phyloP scores from a whole-genome alignment of 2,797 vertebrate genomes.

The Arnoldichthys spilopterus region DNA sequence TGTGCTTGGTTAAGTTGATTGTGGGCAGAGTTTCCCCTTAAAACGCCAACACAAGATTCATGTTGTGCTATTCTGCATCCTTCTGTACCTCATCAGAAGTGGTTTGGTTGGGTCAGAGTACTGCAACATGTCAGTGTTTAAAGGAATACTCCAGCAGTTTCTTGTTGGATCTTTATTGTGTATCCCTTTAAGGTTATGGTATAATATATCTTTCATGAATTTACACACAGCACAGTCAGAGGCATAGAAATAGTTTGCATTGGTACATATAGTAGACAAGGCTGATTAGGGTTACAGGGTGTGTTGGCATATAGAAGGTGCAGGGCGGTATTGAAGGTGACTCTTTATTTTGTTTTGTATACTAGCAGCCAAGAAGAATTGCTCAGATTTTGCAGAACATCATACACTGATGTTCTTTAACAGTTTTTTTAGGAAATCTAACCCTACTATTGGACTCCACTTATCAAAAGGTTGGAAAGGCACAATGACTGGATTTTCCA shows the following conservation, averaged over 20 bases:
- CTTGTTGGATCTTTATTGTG: background rate
- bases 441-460: too few species aligned
- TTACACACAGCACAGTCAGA: background rate
- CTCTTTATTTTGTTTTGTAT: slow-evolving; percentile 68
- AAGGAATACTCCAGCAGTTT: background rate
- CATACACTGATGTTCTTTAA: background rate
- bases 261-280: background rate
- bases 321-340: slow-evolving; percentile 62
- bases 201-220: slow-evolving; percentile 4
- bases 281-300: slow-evolving; percentile 65
- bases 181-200: background rate
- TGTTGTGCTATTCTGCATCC: background rate
- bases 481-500: too few species aligned
- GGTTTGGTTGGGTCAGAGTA: background rate
- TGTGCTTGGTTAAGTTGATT: slow-evolving; percentile 32
- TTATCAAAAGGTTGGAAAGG: too few species aligned
- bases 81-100: background rate
- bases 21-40: background rate
- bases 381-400: background rate
- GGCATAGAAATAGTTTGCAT: too few species aligned
- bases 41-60: background rate
- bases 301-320: slow-evolving; percentile 58
- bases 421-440: too few species aligned
- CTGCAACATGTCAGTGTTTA: background rate
- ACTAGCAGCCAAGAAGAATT: background rate